Base-by-base conservation (phyloP, 2,888 invertebrate species). In the Tachina lurida region DNA sequence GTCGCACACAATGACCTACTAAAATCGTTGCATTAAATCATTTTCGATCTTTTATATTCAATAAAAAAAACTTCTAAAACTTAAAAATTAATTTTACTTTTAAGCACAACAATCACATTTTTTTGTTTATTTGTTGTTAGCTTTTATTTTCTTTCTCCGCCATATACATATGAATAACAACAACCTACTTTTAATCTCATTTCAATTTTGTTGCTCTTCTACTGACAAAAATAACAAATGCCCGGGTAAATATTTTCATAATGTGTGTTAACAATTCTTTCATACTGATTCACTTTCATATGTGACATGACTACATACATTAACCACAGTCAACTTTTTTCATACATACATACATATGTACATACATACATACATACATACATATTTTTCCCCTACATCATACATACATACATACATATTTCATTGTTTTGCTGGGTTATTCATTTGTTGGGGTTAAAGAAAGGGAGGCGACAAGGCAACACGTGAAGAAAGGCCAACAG, bases 171-270 rank as follows among this genome's bases (percentile, higher is more conserved):
- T 31, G 31, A 31, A 31, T 31, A 31, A 31, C 31, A 68, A 76
- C 75, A 86, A 76, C 83, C 83, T 73, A 86, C 83, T 86, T 86
- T 86, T 86, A 49, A 79, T 86, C 86, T 86, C 86, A 76, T 86
- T 86, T 79, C 65, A 52, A 68, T 75, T 56, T 75, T 75, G 54
- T 79, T 63, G 43, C 39, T 68, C 19, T 63, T 70, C 39, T 31
- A 45, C 62, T 45, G 62, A 43, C 8, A 63, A 49, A 22, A 82
- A 71, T 22, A 31, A 60, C 17, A 52, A 45, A 39, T 41, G n/a
- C 31, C 17, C 5, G 17, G 1, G 13, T 67, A 15, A 15, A 68
- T 41, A 58, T n/a, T 49, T 80, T 12, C 17, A 63, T 73, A 47
- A 54, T 63, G 62, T 63, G 54, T 71, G 56, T 71, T 65, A 71